Evolutionary conservation across 92 coral and sea anemone genomes (phyloP).

Genomic region (Bergia puertoricense): DNA sequence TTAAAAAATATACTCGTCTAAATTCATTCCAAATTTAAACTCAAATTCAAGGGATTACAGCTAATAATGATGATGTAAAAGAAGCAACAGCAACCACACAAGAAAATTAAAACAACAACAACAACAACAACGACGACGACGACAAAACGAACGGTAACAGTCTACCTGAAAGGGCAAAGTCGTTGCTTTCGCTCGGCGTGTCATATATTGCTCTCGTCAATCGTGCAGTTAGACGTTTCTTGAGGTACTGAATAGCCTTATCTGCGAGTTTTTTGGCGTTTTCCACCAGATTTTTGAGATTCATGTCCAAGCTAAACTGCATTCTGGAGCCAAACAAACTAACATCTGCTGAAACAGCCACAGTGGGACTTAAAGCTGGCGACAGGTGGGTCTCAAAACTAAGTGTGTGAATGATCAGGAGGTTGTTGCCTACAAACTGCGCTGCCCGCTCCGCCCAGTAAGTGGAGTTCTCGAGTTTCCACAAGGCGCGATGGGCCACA

Average conservation of each 20-base stretch:
- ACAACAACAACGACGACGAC: background rate
- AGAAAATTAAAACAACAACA: background rate
- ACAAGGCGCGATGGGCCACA: slow-evolving; percentile 64
- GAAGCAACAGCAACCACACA: too few species aligned
- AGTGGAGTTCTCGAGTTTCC: slow-evolving; percentile 62
- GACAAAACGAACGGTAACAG: background rate
- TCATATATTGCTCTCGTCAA: slow-evolving; percentile 70
- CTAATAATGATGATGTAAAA: background rate
- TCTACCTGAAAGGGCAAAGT: slow-evolving; percentile 72
- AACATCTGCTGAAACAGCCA: slow-evolving; percentile 70
- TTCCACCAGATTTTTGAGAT: slow-evolving; percentile 63
- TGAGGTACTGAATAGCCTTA: slow-evolving; percentile 62
- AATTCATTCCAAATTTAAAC: too few species aligned
- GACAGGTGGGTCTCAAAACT: slow-evolving; percentile 65
- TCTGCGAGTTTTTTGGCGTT: slow-evolving; percentile 64
- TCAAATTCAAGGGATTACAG: background rate
- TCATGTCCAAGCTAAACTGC: slow-evolving; percentile 72
- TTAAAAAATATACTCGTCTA: background rate
- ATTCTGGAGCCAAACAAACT: slow-evolving; percentile 65
- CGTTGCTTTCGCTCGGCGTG: slow-evolving; percentile 67
- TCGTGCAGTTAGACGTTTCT: slow-evolving; percentile 62
- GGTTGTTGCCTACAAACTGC: slow-evolving; percentile 49
- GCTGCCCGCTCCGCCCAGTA: slow-evolving; percentile 84
- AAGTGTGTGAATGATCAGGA: slow-evolving; percentile 65
- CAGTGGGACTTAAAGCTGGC: slow-evolving; percentile 56